These are phyloP conservation scores for Aphaenogaster floridana DNA, from an alignment of 1,140 invertebrate genomes.

Conservation along the genomic window DNA sequence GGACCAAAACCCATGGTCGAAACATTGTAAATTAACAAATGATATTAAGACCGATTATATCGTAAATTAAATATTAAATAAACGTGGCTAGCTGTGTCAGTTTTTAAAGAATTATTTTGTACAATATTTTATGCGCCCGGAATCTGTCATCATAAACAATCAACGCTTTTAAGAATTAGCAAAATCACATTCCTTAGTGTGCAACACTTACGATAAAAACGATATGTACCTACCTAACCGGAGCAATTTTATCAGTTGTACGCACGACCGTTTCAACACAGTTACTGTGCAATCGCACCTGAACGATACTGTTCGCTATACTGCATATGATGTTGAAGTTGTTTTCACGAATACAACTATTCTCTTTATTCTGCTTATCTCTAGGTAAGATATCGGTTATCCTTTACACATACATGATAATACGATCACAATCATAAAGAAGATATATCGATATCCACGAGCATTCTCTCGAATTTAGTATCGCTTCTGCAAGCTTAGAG, in stretches of 20 bases:
- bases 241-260: neutral
- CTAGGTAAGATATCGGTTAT: conserved; percentile 56
- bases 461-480: neutral
- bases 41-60: no score
- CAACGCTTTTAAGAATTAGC: neutral
- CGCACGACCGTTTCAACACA: neutral
- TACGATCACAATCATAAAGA: conserved; percentile 31
- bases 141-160: neutral
- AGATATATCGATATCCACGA: conserved; percentile 32
- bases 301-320: neutral
- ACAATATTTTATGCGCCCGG: neutral
- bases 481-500: neutral
- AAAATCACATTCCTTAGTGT: neutral
- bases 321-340: neutral
- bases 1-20: no score
- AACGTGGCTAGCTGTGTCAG: no score
- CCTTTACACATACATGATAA: conserved; percentile 5
- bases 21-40: no score
- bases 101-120: no score
- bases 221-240: neutral
- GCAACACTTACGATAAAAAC: neutral
- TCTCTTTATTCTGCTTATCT: conserved; percentile 64
- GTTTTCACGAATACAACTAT: conserved; percentile 17
- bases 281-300: conserved; percentile 20
- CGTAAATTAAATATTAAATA: no score